Conservation (phyloP, 2,888 invertebrate genomes). For the Microplitis deprimator region DNA sequence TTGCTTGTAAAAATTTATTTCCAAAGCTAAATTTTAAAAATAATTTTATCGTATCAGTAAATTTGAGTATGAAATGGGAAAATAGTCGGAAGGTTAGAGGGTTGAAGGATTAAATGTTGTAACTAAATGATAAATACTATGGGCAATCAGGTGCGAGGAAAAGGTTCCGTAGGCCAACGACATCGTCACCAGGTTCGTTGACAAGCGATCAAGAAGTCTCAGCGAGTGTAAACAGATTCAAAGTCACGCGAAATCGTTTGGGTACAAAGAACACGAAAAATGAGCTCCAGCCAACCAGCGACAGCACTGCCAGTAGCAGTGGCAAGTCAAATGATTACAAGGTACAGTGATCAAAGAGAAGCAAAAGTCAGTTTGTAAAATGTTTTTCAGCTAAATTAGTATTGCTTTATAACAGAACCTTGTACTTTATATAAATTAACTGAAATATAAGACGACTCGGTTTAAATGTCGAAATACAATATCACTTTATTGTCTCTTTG, state of each 20-base stretch:
- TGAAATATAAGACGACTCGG: background rate
- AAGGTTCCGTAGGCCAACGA: conserved; percentile 79
- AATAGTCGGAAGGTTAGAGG: background rate
- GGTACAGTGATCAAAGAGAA: conserved; percentile 54
- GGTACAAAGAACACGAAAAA: conserved; percentile 66
- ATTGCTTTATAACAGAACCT: background rate
- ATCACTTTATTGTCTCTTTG: background rate
- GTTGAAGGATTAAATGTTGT: too few relatives aligned
- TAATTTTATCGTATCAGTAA: background rate
- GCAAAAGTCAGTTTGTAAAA: conserved; percentile 14
- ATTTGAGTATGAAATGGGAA: background rate
- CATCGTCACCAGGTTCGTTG: conserved; percentile 73
- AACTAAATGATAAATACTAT: background rate
- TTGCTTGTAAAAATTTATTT: background rate
- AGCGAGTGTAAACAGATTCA: conserved; percentile 78
- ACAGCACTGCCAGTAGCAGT: conserved; percentile 40
- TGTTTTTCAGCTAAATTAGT: conserved; percentile 4
- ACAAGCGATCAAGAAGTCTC: conserved; percentile 76
- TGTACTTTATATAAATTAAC: background rate
- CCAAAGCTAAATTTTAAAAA: background rate
- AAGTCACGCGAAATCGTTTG: conserved; percentile 66
- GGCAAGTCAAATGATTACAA: conserved; percentile 62
- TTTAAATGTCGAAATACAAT: background rate
- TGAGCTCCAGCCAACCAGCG: conserved; percentile 63
- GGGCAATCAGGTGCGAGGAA: conserved; percentile 76